phyloP scores from a whole-genome alignment of 2,888 invertebrate species.

The Halictus ligatus region DNA sequence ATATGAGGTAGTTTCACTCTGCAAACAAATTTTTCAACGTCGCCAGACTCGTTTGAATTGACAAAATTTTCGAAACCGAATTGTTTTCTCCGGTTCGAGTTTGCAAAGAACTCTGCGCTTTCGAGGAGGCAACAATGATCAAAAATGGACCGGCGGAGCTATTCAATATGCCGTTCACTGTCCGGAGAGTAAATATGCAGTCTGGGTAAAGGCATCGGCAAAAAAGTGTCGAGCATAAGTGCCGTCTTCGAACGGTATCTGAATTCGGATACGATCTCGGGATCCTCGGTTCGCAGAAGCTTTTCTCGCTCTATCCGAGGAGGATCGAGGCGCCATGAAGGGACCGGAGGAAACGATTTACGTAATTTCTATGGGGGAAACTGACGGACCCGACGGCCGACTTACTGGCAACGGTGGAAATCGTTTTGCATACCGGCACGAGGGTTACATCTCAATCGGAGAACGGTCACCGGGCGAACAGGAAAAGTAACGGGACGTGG shows the following conservation, averaged over 20 bases:
- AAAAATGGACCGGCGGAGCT: conserved; percentile 2
- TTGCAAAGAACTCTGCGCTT: neutral
- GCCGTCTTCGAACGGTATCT: conserved; percentile 50
- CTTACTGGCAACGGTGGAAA: conserved; percentile 35
- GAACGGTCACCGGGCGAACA: conserved; percentile 7
- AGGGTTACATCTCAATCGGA: conserved; percentile 76
- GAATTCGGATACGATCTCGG: conserved; percentile 67
- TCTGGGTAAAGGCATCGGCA: conserved; percentile 17
- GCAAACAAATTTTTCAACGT: neutral
- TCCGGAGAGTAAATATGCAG: conserved; percentile 49
- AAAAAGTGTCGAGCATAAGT: conserved; percentile 48
- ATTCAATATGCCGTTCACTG: conserved; percentile 55
- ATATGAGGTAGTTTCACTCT: rapidly evolving
- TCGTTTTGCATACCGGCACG: conserved; percentile 70
- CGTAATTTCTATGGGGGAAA: conserved; percentile 69
- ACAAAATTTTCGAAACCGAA: no score
- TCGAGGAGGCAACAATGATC: neutral
- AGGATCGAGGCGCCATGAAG: conserved; percentile 53
- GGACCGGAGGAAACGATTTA: conserved; percentile 61
- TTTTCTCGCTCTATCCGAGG: conserved; percentile 49
- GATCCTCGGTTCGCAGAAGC: conserved; percentile 47
- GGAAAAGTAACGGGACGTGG: conserved; percentile 22
- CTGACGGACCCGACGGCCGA: conserved; percentile 34
- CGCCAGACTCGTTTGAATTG: neutral
- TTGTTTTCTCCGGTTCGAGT: neutral